A percentile compares a stretch with the other conserved stretches of the same genome.
phyloP scores from a whole-genome alignment of 2,113 vertebrate genomes.

The Ascaphus truei region DNA sequence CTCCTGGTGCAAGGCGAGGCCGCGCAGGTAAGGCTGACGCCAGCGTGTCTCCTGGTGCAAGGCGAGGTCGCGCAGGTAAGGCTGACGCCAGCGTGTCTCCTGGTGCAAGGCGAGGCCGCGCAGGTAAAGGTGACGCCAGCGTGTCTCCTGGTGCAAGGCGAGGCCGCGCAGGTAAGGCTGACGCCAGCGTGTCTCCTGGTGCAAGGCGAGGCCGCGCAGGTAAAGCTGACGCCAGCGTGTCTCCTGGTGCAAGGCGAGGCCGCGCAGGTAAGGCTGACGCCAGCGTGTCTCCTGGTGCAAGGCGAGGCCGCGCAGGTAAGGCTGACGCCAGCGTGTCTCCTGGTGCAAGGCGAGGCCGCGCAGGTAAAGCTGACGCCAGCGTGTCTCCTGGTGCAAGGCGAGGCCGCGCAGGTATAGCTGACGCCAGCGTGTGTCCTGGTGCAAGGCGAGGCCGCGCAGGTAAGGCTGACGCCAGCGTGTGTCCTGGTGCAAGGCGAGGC shows the following conservation, averaged over 20 bases:
- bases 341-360: neutral
- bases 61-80: neutral
- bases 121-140: neutral
- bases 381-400: constrained; percentile 16
- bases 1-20: constrained; percentile 12
- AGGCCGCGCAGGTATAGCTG: neutral
- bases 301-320: constrained; percentile 1
- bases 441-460: constrained; percentile 3
- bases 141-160: constrained; percentile 16
- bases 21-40: neutral
- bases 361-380: neutral
- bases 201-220: constrained; percentile 3
- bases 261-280: neutral
- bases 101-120: neutral
- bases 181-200: no score
- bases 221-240: no score
- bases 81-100: no score
- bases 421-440: no score
- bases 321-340: no score
- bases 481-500: constrained; percentile 10
- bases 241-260: constrained; percentile 12
- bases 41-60: constrained; percentile 13
- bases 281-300: constrained; percentile 13
- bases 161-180: neutral
- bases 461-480: neutral